Evolutionary conservation across 2,888 invertebrate species (phyloP).

Genomic region (Campoplex capitator): DNA sequence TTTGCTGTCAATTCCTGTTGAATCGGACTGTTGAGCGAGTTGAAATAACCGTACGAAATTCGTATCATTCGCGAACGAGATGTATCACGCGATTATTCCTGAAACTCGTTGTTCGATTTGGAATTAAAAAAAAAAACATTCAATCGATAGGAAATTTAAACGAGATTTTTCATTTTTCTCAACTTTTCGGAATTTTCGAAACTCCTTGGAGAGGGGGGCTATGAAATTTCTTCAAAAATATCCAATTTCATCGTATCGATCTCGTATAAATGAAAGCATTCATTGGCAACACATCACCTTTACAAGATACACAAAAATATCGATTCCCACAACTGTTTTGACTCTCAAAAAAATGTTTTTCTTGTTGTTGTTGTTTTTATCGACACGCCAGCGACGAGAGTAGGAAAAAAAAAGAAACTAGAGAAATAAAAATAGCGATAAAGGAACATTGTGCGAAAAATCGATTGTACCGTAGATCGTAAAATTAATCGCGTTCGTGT

Average conservation of each 20-base stretch:
- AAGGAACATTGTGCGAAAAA: conserved; percentile 1
- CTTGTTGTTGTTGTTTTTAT: not conserved
- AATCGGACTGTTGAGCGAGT: no score
- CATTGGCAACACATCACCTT: no score
- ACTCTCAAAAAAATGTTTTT: not conserved
- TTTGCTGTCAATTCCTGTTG: not conserved
- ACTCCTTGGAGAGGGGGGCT: not conserved
- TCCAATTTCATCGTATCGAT: no score
- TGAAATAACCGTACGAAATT: no score
- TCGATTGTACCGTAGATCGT: conserved; percentile 26
- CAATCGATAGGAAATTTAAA: no score
- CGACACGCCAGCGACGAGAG: not conserved
- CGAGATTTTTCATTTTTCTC: no score
- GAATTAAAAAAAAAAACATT: no score
- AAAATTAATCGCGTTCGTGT: conserved; percentile 29
- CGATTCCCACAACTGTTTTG: not conserved
- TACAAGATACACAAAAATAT: no score
- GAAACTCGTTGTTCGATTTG: no score
- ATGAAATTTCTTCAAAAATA: not conserved
- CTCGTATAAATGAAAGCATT: no score
- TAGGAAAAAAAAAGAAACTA: not conserved
- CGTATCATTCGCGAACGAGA: no score
- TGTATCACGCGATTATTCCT: no score
- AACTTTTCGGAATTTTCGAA: not conserved
- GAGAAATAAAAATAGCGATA: not conserved